These are phyloP conservation scores for Quiscalus mexicanus DNA, from an alignment of 2,113 vertebrate species.

Conservation along the genomic window DNA sequence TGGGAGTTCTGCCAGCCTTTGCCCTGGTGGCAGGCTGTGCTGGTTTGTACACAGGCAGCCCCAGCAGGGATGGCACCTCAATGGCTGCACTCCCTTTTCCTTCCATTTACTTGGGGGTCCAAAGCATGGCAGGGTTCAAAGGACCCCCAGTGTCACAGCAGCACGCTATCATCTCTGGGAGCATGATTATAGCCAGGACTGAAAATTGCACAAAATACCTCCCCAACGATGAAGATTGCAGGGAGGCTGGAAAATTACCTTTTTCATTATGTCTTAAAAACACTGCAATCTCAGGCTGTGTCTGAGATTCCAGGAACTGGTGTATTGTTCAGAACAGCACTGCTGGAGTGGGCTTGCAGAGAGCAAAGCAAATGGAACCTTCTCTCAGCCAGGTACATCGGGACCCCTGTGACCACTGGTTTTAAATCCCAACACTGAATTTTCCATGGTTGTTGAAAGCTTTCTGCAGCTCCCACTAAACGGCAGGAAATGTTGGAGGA, in stretches of 20 bases:
- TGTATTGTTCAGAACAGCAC: not conserved
- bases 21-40: not conserved
- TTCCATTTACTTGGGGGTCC: not conserved
- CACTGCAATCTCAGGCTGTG: constrained; percentile 37
- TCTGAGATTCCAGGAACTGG: constrained; percentile 35
- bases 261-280: constrained; percentile 59
- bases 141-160: not conserved
- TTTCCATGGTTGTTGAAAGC: not conserved
- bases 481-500: not conserved
- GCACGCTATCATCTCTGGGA: constrained; percentile 13
- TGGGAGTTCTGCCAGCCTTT: not conserved
- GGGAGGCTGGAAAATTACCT: constrained; percentile 61
- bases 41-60: fast-evolving
- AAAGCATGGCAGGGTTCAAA: not conserved
- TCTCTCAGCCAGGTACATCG: not conserved
- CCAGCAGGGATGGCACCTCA: not conserved
- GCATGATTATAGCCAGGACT: not conserved
- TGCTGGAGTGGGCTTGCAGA: constrained; percentile 7
- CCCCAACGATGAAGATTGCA: constrained; percentile 56
- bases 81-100: fast-evolving
- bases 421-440: not conserved
- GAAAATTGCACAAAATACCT: constrained; percentile 66
- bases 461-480: constrained; percentile 24
- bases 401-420: not conserved
- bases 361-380: constrained; percentile 37